Evolutionary conservation across 2,797 vertebrate genomes (phyloP), one percentile per base, ranked within the genome.

Genomic region (Xenops minutus): DNA sequence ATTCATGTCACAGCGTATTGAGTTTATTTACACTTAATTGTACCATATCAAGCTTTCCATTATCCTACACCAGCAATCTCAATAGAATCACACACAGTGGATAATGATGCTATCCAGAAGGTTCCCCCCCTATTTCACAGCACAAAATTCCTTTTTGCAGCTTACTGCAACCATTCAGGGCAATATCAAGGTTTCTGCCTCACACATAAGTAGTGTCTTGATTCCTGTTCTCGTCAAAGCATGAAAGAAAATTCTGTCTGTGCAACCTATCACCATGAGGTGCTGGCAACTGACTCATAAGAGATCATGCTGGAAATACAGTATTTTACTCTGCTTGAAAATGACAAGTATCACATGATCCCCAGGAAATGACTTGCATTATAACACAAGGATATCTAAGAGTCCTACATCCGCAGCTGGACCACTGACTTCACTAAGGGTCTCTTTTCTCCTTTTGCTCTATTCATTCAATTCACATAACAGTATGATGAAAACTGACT

Each of bases 11-110:
- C 29, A 89, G 52, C 2, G 5, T 9, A 74, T 26, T 51, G 73
- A 88, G 58, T 72, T 88, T 92, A 91, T 90, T 95, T 94, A 81
- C 83, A 86, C 43, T 34, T 39, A 86, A 86, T 37, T 84, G 51
- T 30, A 55, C 55, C 19, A 30, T 23, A 52, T 15, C 16, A 62
- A 41, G 17, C 55, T 93, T 86, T 58, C 79, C 48, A 69, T 86
- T 90, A 41, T 20, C 75, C 36, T 39, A 41, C 61, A 73, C 3
- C 55, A 69, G 15, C 23, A 74, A 84, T 79, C 58, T 59, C 80
- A 56, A 4, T 3, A 78, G 79, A 88, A 82, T 44, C 63, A 72
- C 54, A 44, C 2, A 5, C 48, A 69, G 62, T 9, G 59, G 52
- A 52, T 44, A 78, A 75, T 29, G 37, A 61, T 44, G 19, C 41